Evolutionary conservation across 2,113 vertebrate species (phyloP).

Genomic region (Sterrhoptilus dennistouni): DNA sequence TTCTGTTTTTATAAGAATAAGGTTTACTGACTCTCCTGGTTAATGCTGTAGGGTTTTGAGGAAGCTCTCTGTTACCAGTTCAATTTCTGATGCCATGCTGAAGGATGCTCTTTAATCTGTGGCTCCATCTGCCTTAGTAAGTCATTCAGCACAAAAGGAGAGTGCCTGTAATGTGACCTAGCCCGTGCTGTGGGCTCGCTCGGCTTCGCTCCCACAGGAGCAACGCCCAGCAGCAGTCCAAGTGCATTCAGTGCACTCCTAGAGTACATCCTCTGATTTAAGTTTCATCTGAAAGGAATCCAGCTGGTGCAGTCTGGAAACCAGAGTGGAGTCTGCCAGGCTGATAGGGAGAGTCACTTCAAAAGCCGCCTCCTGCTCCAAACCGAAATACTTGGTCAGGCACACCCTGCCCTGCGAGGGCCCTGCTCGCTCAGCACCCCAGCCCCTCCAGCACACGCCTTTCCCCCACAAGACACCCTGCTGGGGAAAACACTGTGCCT

Average conservation of each 20-base stretch:
- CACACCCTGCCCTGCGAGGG: not conserved
- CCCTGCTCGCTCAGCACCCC: not conserved
- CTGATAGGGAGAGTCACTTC: not conserved
- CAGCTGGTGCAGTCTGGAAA: not conserved
- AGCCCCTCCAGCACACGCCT: not conserved
- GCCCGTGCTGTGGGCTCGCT: not conserved
- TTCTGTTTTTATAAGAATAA: not conserved
- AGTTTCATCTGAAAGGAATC: constrained; percentile 12
- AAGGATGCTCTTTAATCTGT: not conserved
- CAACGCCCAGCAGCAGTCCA: not conserved
- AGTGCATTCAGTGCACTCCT: not conserved
- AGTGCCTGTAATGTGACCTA: not conserved
- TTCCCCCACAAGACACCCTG: not conserved
- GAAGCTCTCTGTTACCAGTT: not conserved
- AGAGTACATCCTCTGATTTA: not conserved
- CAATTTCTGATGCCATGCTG: not conserved
- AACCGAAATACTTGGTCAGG: not conserved
- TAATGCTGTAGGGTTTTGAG: not conserved
- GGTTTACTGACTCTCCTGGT: not conserved
- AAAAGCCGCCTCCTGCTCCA: not conserved
- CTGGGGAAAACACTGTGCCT: not conserved
- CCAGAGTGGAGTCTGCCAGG: not conserved
- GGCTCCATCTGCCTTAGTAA: not conserved
- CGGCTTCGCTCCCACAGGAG: not conserved
- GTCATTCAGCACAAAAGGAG: not conserved